Evolutionary conservation across 2,888 invertebrate genomes (phyloP), one percentile per base, ranked within the genome.

Genomic region (Temnothorax unifasciatus): DNA sequence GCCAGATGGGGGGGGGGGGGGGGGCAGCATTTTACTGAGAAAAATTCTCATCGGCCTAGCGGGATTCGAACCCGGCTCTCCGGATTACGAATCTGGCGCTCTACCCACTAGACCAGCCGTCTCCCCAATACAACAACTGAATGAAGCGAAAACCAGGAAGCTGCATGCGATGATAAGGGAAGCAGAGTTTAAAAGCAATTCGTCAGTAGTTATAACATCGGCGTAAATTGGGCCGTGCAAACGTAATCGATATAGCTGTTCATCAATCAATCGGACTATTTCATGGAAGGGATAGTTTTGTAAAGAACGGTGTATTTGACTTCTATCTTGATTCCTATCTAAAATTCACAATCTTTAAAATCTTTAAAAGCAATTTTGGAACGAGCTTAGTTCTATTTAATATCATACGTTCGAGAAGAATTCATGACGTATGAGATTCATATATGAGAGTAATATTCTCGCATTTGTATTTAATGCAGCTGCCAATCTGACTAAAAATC

Each of bases 331-430:
- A 82, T 29, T 38, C 21, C 41, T 68, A 64, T n/a, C 38, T 83
- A 71, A 52, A 52, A 59, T 75, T 66, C 61, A 38, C 41, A 75
- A 63, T 54, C 41, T 74, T 59, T 71, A 74, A 83, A 77, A 82
- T 77, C 47, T 77, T 41, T 69, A 71, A 85, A 86, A 83, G 63
- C 74, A 74, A 18, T 63, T 77, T 76, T 61, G 15, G 15, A 57
- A 57, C 59, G 11, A 59, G 81, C 71, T 69, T 74, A n/a, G 38
- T 18, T 74, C 68, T 86, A 88, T 61, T 82, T 77, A 88, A 86
- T 66, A 52, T 86, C 69, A 66, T 82, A 2, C 9, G 4, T 54
- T 50, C 75, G 77, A 82, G 59, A 89, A 69, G 15, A 47, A 61
- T 81, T 75, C 63, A 50, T 66, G 47, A 57, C 54, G 13, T 76